Evolutionary conservation across 2,113 vertebrate genomes (phyloP).

Genomic region (Cettia cetti): DNA sequence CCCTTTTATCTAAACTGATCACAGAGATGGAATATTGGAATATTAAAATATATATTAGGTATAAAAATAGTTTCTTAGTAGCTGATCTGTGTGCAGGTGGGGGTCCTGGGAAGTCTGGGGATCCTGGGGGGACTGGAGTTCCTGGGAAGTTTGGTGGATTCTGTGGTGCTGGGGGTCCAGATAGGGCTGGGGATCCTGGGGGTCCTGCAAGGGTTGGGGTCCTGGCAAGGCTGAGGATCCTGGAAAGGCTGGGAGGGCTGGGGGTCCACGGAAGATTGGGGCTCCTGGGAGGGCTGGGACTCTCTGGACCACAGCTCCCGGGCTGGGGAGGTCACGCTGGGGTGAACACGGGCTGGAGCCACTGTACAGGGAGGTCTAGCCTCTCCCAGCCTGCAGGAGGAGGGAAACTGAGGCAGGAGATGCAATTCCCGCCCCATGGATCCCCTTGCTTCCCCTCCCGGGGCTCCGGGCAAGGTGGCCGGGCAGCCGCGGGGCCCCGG

Average conservation of each 20-base stretch:
- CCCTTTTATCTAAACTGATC: neutral
- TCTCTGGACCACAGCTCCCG: neutral
- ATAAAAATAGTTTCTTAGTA: neutral
- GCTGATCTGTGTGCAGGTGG: fast-evolving
- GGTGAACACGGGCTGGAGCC: neutral
- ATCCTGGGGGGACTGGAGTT: neutral
- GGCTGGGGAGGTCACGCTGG: neutral
- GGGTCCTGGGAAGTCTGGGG: neutral
- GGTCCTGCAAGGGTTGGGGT: too few species aligned
- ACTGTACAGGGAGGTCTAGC: neutral
- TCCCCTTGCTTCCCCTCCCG: neutral
- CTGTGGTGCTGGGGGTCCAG: too few species aligned
- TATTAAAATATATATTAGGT: neutral
- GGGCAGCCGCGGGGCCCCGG: neutral
- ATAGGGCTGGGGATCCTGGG: neutral
- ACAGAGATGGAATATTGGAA: neutral
- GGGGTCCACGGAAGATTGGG: fast-evolving
- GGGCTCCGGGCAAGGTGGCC: fast-evolving
- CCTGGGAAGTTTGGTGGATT: too few species aligned
- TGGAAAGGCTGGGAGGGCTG: neutral
- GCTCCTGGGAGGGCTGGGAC: neutral
- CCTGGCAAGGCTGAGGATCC: too few species aligned
- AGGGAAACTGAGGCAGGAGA: neutral
- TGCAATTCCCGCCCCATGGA: fast-evolving
- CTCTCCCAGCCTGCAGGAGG: neutral